Evolutionary conservation across 2,888 invertebrate genomes (phyloP).

Genomic region (Palloptera scutellata): DNA sequence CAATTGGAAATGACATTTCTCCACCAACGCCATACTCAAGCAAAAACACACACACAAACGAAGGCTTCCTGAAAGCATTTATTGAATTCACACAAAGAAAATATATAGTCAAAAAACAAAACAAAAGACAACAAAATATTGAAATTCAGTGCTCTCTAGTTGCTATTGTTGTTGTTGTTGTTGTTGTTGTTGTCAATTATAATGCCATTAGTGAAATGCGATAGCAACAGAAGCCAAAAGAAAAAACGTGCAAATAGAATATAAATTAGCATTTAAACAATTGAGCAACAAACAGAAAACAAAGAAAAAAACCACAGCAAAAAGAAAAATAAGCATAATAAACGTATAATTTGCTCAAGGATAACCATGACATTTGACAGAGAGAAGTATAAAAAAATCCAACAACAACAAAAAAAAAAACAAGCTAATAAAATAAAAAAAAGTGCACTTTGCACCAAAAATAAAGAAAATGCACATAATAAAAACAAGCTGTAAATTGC

Average conservation of each 20-base stretch:
- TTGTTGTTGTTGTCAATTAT: constrained; percentile 11
- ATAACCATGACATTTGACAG: background rate
- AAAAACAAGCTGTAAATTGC: background rate
- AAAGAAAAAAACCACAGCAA: background rate
- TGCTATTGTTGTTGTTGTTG: background rate
- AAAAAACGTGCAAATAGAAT: constrained; percentile 10
- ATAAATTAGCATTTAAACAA: constrained; percentile 16
- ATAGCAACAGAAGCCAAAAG: background rate
- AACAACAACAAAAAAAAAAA: no score
- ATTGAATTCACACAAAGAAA: no score
- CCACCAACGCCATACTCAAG: background rate
- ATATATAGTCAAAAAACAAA: no score
- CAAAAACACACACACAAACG: background rate
- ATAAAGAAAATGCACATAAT: background rate
- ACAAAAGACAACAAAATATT: no score
- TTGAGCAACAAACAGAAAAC: background rate
- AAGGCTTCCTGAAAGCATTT: no score
- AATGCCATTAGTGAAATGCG: constrained; percentile 13
- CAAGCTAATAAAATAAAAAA: background rate
- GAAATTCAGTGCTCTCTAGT: background rate
- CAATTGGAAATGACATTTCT: background rate
- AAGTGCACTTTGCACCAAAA: background rate
- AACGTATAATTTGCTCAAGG: background rate
- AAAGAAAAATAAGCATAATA: constrained; percentile 7
- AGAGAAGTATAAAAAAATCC: background rate